Conservation (phyloP, 1,140 invertebrate genomes). For the Zaprionus taronus region DNA sequence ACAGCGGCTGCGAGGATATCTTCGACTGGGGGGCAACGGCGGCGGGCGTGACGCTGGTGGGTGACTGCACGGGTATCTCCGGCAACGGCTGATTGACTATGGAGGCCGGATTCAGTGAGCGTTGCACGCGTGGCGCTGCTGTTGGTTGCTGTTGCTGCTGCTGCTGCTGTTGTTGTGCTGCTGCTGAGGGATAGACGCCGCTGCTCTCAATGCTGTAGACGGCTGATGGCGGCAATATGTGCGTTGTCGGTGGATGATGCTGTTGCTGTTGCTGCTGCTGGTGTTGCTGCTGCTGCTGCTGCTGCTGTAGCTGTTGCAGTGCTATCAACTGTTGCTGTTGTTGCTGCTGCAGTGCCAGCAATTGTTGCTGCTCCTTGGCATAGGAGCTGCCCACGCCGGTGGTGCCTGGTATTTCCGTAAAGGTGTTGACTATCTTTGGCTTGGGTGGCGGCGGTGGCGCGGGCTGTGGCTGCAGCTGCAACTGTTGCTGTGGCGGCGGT, state of each 20-base stretch:
- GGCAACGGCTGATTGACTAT: slow-evolving; percentile 84
- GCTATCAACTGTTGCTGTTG: slow-evolving; percentile 68
- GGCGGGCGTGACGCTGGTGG: slow-evolving; percentile 32
- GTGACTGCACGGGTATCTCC: slow-evolving; percentile 74
- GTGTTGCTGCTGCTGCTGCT: slow-evolving; percentile 64
- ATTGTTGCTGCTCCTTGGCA: slow-evolving; percentile 76
- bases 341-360: slow-evolving; percentile 58
- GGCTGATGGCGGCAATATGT: slow-evolving; percentile 78
- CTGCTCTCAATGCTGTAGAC: slow-evolving; percentile 83
- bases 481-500: slow-evolving; percentile 42
- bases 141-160: slow-evolving; percentile 44
- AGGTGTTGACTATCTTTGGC: slow-evolving; percentile 81
- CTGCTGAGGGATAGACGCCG: slow-evolving; percentile 30
- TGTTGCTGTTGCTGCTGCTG: slow-evolving; percentile 55
- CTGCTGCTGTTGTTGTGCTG: slow-evolving; percentile 37
- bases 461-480: slow-evolving; percentile 54
- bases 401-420: slow-evolving; percentile 82
- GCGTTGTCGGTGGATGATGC: slow-evolving; percentile 79
- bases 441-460: slow-evolving; percentile 77
- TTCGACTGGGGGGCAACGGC: slow-evolving; percentile 56
- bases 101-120: slow-evolving; percentile 77
- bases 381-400: slow-evolving; percentile 81
- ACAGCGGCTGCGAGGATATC: slow-evolving; percentile 79
- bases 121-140: slow-evolving; percentile 62
- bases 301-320: slow-evolving; percentile 75